Evolutionary conservation across 2,113 vertebrate species (phyloP), one percentile per base, ranked within the genome.

Genomic region (Megaptera novaeangliae): DNA sequence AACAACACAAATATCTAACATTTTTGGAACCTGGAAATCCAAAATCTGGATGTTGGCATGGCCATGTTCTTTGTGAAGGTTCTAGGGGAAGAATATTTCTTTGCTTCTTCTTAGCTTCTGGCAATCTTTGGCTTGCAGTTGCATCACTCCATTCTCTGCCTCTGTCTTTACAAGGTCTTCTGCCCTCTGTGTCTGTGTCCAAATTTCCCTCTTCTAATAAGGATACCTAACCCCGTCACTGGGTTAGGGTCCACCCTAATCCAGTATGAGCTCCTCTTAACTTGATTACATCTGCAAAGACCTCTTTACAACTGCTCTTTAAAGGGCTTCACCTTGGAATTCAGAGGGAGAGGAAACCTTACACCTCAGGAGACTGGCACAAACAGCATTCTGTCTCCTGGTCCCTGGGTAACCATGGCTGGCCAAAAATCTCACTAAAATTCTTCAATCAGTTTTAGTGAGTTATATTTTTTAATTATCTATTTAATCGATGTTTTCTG

Each of bases 321-420:
- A 55, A 96, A 64, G 61, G 44, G 0, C 93, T 97, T 97, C 93
- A 36, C 93, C 94, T 88, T 95, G 84, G 93, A 97, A 85, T 52
- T 93, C 63, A 46, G 87, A 75, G 95, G 57, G 36, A 82, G 90
- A 98, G 95, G 92, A 78, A 68, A 74, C 25, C 52, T 34, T 0
- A 21, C 71, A 52, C 96, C 72, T 92, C 31, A 27, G 66, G 68
- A 97, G 39, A 55, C 92, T 88, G 93, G 91, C 44, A 49, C 55
- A 74, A 97, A 57, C 92, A 97, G 97, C 82, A 91, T 89, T 94
- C 55, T 88, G 68, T 89, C 91, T 98, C 66, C 92, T n/a, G 36
- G 17, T 27, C 71, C 97, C 91, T 57, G 64, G 63, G 27, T 85
- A 91, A 91, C 44, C 95, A 94, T 97, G 97, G 36, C 71, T 98